Evolutionary conservation across 2,888 invertebrate species (phyloP).

Genomic region (Isotomurus palustris): DNA sequence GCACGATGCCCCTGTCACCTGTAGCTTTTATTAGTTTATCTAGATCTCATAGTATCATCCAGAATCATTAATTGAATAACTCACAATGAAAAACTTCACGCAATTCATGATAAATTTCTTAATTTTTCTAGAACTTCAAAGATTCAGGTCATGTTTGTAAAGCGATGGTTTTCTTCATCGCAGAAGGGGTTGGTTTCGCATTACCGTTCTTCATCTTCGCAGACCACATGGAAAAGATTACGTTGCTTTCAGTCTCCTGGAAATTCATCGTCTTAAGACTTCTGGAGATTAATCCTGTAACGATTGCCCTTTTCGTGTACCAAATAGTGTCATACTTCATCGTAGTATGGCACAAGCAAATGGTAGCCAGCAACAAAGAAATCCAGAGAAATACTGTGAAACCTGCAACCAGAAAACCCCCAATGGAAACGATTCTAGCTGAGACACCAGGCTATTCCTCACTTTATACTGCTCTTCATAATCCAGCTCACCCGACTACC

Average conservation of each 20-base stretch:
- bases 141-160: background rate
- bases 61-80: too few species aligned
- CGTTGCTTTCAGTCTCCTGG: background rate
- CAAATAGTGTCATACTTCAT: slow-evolving; percentile 1
- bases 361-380: too few species aligned
- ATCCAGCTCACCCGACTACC: too few species aligned
- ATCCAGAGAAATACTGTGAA: too few species aligned
- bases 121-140: background rate
- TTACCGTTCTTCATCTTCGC: background rate
- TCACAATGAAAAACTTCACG: too few species aligned
- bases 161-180: slow-evolving; percentile 2
- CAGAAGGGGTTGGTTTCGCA: background rate
- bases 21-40: too few species aligned
- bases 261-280: background rate
- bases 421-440: too few species aligned
- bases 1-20: too few species aligned
- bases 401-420: too few species aligned
- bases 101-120: background rate
- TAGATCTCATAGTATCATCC: too few species aligned
- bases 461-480: too few species aligned
- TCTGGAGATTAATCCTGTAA: background rate
- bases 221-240: background rate
- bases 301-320: background rate
- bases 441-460: too few species aligned
- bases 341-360: background rate